These are phyloP conservation scores for Drosophila setifemur DNA, from an alignment of 1,140 invertebrate genomes.

Conservation along the genomic window DNA sequence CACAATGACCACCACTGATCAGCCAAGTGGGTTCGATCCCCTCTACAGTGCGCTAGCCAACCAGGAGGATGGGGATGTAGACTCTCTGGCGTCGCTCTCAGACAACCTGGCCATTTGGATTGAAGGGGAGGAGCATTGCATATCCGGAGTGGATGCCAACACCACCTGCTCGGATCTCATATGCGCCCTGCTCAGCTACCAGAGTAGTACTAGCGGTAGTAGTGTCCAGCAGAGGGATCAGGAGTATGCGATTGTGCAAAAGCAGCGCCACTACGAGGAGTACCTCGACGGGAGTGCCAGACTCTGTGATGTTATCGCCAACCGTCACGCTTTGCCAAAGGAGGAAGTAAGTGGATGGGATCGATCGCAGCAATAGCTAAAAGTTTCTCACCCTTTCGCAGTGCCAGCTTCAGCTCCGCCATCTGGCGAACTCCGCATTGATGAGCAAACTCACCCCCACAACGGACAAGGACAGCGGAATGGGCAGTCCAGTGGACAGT, in stretches of 20 bases:
- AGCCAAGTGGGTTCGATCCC: too few relatives aligned
- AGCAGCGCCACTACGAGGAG: slow-evolving; percentile 66
- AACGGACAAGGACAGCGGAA: slow-evolving; percentile 79
- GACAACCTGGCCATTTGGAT: slow-evolving; percentile 91
- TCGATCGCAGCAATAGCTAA: background rate
- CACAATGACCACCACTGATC: too few relatives aligned
- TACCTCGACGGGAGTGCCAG: slow-evolving; percentile 68
- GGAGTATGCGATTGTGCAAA: slow-evolving; percentile 73
- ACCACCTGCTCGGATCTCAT: slow-evolving; percentile 92
- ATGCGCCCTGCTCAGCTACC: slow-evolving; percentile 85
- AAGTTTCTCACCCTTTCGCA: slow-evolving; percentile 10
- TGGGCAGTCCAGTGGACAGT: slow-evolving; percentile 77
- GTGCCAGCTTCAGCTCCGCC: slow-evolving; percentile 65
- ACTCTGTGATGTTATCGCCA: slow-evolving; percentile 57
- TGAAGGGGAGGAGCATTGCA: slow-evolving; percentile 89
- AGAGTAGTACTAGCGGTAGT: slow-evolving; percentile 7
- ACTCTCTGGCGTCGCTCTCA: slow-evolving; percentile 81
- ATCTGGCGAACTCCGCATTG: slow-evolving; percentile 34
- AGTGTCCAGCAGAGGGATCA: slow-evolving; percentile 45
- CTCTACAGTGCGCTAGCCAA: too few relatives aligned
- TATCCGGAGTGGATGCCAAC: slow-evolving; percentile 88
- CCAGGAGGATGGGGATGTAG: slow-evolving; percentile 33
- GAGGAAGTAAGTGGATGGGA: slow-evolving; percentile 5
- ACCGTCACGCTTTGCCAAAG: slow-evolving; percentile 24
- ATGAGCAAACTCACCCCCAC: slow-evolving; percentile 23